Evolutionary conservation across 2,797 vertebrate genomes (phyloP).

Genomic region (Amblyraja radiata): DNA sequence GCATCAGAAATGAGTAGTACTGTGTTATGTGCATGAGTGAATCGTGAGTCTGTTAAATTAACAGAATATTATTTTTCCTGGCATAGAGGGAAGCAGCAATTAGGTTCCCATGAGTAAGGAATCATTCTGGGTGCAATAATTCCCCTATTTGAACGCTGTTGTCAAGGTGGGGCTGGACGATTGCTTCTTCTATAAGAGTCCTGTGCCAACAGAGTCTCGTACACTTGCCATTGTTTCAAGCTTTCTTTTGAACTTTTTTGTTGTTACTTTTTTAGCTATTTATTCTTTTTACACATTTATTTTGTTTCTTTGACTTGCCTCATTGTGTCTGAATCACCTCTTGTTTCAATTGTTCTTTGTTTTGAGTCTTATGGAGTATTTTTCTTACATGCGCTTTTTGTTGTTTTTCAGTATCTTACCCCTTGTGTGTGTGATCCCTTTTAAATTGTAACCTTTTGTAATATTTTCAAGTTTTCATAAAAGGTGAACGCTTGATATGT

Average conservation of each 20-base stretch:
- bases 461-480: not conserved
- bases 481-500: not conserved
- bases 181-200: not conserved
- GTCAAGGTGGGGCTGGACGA: not conserved
- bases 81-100: not conserved
- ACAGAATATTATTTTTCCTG: not conserved
- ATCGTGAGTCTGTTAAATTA: not conserved
- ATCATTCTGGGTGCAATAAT: not conserved
- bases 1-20: not conserved
- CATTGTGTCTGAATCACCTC: not conserved
- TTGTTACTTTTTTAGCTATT: not conserved
- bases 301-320: not conserved
- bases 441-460: not conserved
- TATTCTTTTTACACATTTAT: not conserved
- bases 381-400: not conserved
- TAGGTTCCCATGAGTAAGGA: not conserved
- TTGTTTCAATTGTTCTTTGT: not conserved
- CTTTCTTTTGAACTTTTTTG: not conserved
- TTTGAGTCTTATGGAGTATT: not conserved
- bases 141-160: not conserved
- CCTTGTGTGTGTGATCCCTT: not conserved
- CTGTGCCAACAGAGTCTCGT: not conserved
- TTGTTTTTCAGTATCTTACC: no score
- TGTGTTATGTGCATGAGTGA: not conserved
- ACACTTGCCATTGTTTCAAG: not conserved